A percentile compares a stretch with the other conserved stretches of the same genome.
phyloP scores from a whole-genome alignment of 2,888 invertebrate species.

The Ochropleura plecta region DNA sequence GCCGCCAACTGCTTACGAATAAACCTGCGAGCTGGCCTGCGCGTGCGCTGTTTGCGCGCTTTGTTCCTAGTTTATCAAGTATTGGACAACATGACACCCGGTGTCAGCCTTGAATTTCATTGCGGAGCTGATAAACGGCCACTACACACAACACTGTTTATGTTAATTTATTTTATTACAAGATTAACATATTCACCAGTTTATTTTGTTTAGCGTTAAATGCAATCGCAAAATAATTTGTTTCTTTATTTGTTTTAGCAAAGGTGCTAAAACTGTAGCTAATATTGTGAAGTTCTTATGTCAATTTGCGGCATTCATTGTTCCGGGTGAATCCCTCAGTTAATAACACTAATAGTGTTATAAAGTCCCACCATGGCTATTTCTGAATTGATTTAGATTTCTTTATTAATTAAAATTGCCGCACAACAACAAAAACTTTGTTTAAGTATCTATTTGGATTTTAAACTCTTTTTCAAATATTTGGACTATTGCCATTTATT shows the following conservation, averaged over 20 bases:
- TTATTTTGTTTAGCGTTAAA: conserved; percentile 49
- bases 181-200: conserved; percentile 63
- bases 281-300: conserved; percentile 30
- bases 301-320: conserved; percentile 28
- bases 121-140: conserved; percentile 77
- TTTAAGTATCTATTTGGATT: background rate
- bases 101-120: conserved; percentile 80
- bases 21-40: conserved; percentile 36
- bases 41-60: conserved; percentile 42
- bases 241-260: conserved; percentile 49
- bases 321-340: conserved; percentile 30
- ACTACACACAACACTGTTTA: conserved; percentile 69
- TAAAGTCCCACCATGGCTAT: background rate
- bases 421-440: background rate
- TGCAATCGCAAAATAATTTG: conserved; percentile 43
- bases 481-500: background rate
- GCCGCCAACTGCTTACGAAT: conserved; percentile 52
- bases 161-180: conserved; percentile 81
- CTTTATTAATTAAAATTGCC: conserved; percentile 1
- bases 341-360: background rate
- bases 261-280: conserved; percentile 47
- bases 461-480: background rate
- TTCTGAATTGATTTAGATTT: conserved; percentile 8
- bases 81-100: conserved; percentile 74
- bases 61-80: conserved; percentile 74